Evolutionary conservation across 2,888 invertebrate genomes (phyloP), one percentile per base, ranked within the genome.

Genomic region (Himalopsyche kuldschensis): DNA sequence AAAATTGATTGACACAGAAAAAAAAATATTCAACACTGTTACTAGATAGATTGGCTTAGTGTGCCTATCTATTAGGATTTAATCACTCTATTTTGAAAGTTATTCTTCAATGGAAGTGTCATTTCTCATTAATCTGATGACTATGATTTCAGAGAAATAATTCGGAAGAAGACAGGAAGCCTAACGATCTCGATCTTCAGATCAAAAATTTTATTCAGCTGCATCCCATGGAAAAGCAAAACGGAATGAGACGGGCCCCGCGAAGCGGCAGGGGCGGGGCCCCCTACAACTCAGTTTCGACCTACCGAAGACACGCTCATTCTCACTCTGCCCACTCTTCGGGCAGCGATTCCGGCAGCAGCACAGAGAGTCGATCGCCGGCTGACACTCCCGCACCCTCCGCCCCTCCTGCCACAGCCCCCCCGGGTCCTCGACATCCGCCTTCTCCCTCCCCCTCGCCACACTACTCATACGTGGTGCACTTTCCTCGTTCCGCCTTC

Each of bases 151-250:
- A 84, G 84, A 92, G 93, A 87, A 93, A 92, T 88, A 92, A 94
- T 55, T 55, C 55, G 20, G 55, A 55, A 88, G 93, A 92, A 81
- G 94, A 94, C 85, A 94, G 94, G 87, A 92, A 94, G 89, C 89
- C 94, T 87, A 91, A 93, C 84, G 94, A 94, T 84, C 88, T 93
- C 86, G 91, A 90, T 63, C 88, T 91, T 85, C 88, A 90, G 78
- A 88, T 88, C 76, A 92, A 90, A 86, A 92, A 91, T 55, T 90
- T 93, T 83, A 92, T 92, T 69, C 92, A 92, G 87, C 90, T 93
- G 86, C 90, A 93, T 83, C 93, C 92, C 85, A 90, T 94, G 86
- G 92, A 94, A 87, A 93, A 93, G 87, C 89, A 92, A 87, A 92
- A 92, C 87, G 92, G 92, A 90, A 94, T 88, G 90, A 93, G 88